Base-by-base conservation (phyloP, 2,888 invertebrate species). In the Lymantria monacha region DNA sequence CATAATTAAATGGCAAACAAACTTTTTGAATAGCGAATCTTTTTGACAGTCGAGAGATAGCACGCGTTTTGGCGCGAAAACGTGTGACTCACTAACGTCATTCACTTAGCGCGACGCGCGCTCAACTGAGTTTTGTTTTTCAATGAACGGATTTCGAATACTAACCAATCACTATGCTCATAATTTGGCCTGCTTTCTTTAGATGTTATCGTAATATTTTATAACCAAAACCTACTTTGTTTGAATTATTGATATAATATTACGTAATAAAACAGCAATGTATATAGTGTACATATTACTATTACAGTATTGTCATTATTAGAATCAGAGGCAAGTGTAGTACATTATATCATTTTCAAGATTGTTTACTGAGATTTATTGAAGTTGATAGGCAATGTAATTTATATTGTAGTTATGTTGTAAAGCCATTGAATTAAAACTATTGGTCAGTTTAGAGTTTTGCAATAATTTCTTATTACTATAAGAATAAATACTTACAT, bases 11-110 rank as follows among this genome's bases (percentile, higher is more conserved):
- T 11, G 41, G 42, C 51, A 44, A 44, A 48, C 53, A 57, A 51
- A 55, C 36, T 53, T 56, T 69, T 64, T 53, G 55, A 55, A 52
- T 59, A 69, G 72, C 65, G 61, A 65, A 44, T 65, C 59, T 65
- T 48, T 57, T 56, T 58, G 70, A 69, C 66, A 70, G 61, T 72
- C 76, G 75, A 54, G 72, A 72, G 73, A 70, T 72, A 68, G 65
- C 63, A 70, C 72, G 70, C 72, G 71, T 80, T 83, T 81, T 73
- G 71, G 76, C 83, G 82, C 74, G 74, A 78, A 81, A 81, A 79
- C 71, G 63, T 67, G 64, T 49, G 59, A 64, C 68, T 52, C 46
- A 0, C 0, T 36, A 42, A 63, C 87, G 83, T 79, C 70, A 49
- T 22, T 46, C 57, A 49, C 53, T 22, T 44, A 51, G 66, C 81